Conservation (phyloP, 2,888 invertebrate species). For the Dendrolimus pini region DNA sequence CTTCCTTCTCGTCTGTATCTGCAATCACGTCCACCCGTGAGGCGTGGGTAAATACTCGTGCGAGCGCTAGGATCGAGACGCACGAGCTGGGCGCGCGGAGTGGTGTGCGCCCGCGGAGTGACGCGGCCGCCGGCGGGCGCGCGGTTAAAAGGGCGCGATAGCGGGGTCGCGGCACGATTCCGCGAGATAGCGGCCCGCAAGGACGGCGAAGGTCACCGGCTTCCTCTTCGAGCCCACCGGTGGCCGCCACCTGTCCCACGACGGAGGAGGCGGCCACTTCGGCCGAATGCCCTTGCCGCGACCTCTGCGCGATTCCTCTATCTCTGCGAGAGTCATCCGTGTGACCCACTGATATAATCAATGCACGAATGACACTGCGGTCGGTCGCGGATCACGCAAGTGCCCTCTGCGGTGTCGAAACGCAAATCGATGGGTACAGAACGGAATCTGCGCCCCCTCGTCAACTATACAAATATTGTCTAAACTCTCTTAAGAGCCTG, state of each 20-base stretch:
- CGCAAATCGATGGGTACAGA: no score
- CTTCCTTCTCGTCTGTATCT: constrained; percentile 24
- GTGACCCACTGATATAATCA: constrained; percentile 11
- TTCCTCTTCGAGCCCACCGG: constrained; percentile 1
- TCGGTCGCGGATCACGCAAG: constrained; percentile 3
- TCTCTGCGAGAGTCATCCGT: constrained; percentile 6
- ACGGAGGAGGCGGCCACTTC: background rate
- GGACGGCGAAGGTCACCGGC: constrained; percentile 60
- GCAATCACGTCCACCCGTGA: constrained; percentile 27
- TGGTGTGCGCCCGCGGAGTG: constrained; percentile 43
- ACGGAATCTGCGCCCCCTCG: no score
- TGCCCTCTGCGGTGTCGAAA: background rate
- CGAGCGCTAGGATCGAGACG: no score
- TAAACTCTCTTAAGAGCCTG: no score
- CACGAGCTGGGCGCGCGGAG: constrained; percentile 4
- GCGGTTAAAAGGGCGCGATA: constrained; percentile 57
- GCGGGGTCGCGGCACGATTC: constrained; percentile 52
- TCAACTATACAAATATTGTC: no score
- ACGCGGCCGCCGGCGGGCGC: constrained; percentile 29
- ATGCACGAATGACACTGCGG: constrained; percentile 11
- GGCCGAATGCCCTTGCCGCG: constrained; percentile 16
- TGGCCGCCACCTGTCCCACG: background rate
- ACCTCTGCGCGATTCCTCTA: constrained; percentile 12
- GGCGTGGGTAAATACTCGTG: background rate
- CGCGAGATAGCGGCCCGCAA: constrained; percentile 48